Evolutionary conservation across 1,140 invertebrate genomes (phyloP).

Genomic region (Papilio helenus): DNA sequence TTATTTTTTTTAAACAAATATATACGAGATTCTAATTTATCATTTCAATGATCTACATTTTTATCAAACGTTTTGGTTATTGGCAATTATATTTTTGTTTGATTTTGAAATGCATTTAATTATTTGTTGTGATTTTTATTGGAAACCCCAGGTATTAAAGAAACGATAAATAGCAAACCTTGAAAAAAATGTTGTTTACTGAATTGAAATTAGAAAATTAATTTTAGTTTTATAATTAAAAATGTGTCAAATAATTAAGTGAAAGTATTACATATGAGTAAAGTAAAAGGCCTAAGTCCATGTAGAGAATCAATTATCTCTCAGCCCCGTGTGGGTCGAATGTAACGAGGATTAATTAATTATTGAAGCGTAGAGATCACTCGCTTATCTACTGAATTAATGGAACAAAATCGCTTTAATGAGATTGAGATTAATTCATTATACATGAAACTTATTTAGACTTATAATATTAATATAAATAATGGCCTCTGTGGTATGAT

Average conservation of each 20-base stretch:
- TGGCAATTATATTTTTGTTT: not conserved
- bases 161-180: not conserved
- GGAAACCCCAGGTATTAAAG: not conserved
- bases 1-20: not conserved
- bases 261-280: not conserved
- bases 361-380: constrained; percentile 19
- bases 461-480: constrained; percentile 8
- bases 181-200: not conserved
- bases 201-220: not conserved
- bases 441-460: constrained; percentile 20
- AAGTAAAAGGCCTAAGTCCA: not conserved
- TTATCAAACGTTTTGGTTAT: not conserved
- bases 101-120: not conserved
- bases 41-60: not conserved
- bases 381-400: not conserved
- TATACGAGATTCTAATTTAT: not conserved
- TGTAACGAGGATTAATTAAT: constrained; percentile 24
- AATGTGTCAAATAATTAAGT: not conserved
- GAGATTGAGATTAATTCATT: constrained; percentile 14
- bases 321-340: constrained; percentile 14
- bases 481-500: not conserved
- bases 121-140: not conserved
- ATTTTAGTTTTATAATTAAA: not conserved
- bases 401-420: constrained; percentile 3
- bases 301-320: constrained; percentile 10